Base-by-base conservation (phyloP, 92 coral and sea anemone species). In the Parazoanthus atlanticus region DNA sequence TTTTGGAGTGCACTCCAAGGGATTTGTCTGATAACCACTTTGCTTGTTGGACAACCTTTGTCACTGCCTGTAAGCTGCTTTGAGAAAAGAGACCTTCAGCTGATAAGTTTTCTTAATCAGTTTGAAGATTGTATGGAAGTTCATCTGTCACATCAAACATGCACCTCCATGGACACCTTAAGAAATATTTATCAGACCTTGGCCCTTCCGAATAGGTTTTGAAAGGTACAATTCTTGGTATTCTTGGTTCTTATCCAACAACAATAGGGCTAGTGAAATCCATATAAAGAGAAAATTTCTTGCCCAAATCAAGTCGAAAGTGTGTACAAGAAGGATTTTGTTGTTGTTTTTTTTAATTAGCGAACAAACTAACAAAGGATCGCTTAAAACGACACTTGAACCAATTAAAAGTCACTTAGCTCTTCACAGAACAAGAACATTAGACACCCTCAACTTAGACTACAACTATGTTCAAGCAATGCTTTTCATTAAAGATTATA, bases 161-260 rank as follows among this genome's bases (percentile, higher is more conserved):
- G 93, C 95, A 91, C 67, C 88, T 93, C 0, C 95, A 91, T 73
- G 64, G 91, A 0, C 95, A 89, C 58, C 61, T 93, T 3, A 93
- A 81, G 66, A 88, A 88, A 28, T 90, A 90, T 34, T n/a, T 93
- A 28, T 12, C 36, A n/a, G 95, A 92, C 80, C 81, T 33, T 85
- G 93, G 93, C 1, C 95, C 95, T 21, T 82, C 76, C 52, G 93
- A 30, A 88, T 90, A 3, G 90, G 94, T 38, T 92, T 92, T 84
- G 93, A 92, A 43, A 38, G 92, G 25, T 92, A 89, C 32, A 93
- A 90, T n/a, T n/a, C n/a, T n/a, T 80, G 95, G 91, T 0, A 79
- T 93, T 21, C 81, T 93, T 52, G 93, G 95, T 3, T 71, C 87
- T 34, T 88, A 46, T 74, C 91, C 88, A 11, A 92, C 91, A 93